Conservation (phyloP, 2,113 vertebrate genomes). For the Anoura caudifer region DNA sequence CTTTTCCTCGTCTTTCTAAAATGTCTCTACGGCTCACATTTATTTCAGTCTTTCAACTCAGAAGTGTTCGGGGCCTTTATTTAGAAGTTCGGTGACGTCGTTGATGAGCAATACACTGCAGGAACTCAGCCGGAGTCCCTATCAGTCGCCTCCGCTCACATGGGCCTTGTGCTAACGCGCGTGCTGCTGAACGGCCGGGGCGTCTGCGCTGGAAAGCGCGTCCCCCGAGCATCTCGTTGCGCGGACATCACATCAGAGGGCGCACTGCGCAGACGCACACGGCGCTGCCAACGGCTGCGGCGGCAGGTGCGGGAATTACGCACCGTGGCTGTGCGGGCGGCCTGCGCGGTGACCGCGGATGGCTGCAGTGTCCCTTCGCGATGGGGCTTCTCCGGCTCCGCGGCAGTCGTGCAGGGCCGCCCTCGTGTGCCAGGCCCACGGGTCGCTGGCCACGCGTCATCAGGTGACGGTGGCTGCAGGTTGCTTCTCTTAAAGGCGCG, state of each 20-base stretch:
- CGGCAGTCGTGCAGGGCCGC: fast-evolving
- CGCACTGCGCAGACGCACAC: no score
- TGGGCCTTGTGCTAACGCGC: background rate
- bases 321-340: fast-evolving
- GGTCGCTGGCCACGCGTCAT: background rate
- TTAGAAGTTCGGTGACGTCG: background rate
- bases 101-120: background rate
- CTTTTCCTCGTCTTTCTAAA: background rate
- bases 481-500: no score
- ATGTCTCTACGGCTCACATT: background rate
- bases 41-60: background rate
- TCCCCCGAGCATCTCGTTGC: no score
- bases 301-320: fast-evolving
- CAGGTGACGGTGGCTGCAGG: background rate
- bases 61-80: background rate
- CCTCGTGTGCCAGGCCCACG: fast-evolving
- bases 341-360: fast-evolving
- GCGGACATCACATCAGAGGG: no score
- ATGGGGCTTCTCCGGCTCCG: background rate
- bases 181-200: background rate
- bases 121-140: background rate
- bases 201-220: no score
- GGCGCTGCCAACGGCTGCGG: background rate
- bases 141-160: background rate
- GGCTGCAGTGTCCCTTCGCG: background rate